Evolutionary conservation across 30 jellyfish, hydroid and myxozoan genomes (phyloP).

Genomic region (Pelagia noctiluca): DNA sequence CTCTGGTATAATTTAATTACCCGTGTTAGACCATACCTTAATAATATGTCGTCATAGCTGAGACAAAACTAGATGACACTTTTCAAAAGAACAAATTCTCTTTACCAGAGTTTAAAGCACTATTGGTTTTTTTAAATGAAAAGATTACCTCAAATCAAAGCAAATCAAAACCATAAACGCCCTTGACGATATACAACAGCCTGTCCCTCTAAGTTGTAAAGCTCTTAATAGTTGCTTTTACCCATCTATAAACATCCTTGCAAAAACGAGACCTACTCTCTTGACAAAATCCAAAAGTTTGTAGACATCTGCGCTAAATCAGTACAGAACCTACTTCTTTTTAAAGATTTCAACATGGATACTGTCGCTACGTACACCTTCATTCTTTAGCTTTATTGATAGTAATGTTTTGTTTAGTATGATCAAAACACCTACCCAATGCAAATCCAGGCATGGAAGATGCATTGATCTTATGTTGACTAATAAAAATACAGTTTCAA

Average conservation of each 20-base stretch:
- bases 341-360: neutral
- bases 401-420: constrained; percentile 7
- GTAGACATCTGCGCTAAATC: constrained; percentile 2
- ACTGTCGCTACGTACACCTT: too few species aligned
- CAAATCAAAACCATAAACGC: neutral
- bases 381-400: constrained; percentile 16
- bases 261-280: neutral
- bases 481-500: constrained; percentile 5
- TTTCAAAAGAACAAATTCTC: neutral
- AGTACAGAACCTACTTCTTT: neutral
- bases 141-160: neutral
- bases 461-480: constrained; percentile 44
- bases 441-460: constrained; percentile 26
- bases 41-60: neutral
- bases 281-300: constrained; percentile 5
- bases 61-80: neutral
- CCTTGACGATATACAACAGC: neutral
- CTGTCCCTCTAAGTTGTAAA: neutral
- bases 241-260: neutral
- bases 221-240: neutral
- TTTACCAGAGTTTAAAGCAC: constrained; percentile 1
- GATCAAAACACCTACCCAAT: constrained; percentile 9
- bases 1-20: too few species aligned
- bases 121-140: neutral
- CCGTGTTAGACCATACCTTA: too few species aligned